Percentiles rank a stretch among this genome's conserved stretches.
Evolutionary conservation across 2,888 invertebrate species (phyloP).

Genomic region (Coecobrya sp.): DNA sequence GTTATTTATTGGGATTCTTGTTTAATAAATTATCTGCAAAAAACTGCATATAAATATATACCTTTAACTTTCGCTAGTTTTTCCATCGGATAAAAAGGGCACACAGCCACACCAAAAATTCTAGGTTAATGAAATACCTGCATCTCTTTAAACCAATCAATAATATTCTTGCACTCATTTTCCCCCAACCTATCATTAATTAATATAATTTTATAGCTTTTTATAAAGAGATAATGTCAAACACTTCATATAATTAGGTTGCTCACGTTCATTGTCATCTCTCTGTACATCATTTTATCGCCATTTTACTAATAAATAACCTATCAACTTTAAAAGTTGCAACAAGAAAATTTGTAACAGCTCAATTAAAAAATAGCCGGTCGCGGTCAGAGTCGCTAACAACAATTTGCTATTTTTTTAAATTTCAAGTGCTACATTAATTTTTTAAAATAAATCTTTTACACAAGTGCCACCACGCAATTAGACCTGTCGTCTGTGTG

Average conservation of each 20-base stretch:
- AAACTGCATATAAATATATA: background rate
- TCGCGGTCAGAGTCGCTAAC: too few species aligned
- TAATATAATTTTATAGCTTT: background rate
- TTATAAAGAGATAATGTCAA: background rate
- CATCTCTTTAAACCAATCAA: background rate
- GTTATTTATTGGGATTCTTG: too few species aligned
- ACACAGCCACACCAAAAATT: background rate
- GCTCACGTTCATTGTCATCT: slow-evolving; percentile 33
- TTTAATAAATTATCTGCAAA: too few species aligned
- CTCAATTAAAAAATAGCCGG: slow-evolving; percentile 48
- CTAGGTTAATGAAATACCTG: slow-evolving; percentile 38
- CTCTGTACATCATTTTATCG: too few species aligned
- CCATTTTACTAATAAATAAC: slow-evolving; percentile 5
- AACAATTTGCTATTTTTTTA: background rate
- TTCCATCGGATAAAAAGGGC: background rate
- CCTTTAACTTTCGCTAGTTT: slow-evolving; percentile 14
- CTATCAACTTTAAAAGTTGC: slow-evolving; percentile 5
- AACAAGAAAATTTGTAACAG: background rate
- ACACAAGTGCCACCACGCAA: background rate
- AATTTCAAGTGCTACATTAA: background rate
- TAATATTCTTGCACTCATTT: too few species aligned
- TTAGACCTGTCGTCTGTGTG: slow-evolving; percentile 1
- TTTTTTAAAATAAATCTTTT: too few species aligned
- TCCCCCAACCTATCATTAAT: background rate
- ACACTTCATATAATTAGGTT: slow-evolving; percentile 4